Evolutionary conservation across 2,797 vertebrate species (phyloP).

Genomic region (Euphonia xanthogaster): DNA sequence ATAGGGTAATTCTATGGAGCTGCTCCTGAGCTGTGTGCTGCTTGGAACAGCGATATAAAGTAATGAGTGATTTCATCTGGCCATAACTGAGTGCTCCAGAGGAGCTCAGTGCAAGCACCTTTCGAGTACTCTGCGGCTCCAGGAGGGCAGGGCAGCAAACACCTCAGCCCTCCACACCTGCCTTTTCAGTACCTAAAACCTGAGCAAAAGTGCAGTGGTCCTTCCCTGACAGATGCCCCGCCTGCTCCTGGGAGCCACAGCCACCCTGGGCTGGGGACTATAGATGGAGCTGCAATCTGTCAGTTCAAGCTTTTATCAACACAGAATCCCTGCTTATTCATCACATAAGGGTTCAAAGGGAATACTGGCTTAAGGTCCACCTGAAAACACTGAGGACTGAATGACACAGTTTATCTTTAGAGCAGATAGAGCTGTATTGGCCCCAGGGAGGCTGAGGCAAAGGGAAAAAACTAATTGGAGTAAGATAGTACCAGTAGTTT

Average conservation of each 20-base stretch:
- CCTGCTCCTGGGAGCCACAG: neutral
- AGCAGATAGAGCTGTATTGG: neutral
- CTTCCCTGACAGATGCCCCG: neutral
- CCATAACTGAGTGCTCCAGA: neutral
- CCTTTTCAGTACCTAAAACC: neutral
- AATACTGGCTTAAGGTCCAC: neutral
- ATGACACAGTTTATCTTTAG: neutral
- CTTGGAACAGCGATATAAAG: neutral
- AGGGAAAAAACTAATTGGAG: neutral
- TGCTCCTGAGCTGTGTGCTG: neutral
- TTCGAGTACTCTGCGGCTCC: neutral
- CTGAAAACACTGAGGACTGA: neutral
- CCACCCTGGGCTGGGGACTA: neutral
- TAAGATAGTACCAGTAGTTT: neutral
- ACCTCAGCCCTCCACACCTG: neutral
- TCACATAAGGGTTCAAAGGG: neutral
- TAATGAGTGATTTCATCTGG: neutral
- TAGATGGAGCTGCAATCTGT: neutral
- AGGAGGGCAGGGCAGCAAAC: neutral
- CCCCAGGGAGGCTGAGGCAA: neutral
- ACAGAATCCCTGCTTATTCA: neutral
- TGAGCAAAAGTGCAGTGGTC: neutral
- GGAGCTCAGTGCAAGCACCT: neutral
- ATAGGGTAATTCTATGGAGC: neutral
- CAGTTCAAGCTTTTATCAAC: neutral